Base-by-base conservation (phyloP, 2,888 invertebrate species). In the Drepanosiphum platanoidis region DNA sequence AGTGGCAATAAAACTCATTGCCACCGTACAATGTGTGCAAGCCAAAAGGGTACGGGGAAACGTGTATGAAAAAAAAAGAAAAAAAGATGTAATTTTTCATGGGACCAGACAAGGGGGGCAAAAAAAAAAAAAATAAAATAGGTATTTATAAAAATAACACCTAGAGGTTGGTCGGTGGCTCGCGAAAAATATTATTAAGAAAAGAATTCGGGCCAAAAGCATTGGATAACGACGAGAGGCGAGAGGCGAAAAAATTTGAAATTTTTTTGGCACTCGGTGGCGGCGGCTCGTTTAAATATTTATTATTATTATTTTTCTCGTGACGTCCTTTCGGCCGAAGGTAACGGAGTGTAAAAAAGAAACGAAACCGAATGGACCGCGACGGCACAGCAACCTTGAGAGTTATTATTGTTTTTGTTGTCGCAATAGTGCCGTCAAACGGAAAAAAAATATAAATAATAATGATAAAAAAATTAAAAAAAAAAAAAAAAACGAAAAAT, bases 121-220 rank as follows among this genome's bases (percentile, higher is more conserved):
- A 61, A 61, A n/a, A 1, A 61, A 27, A 61, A n/a, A n/a, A n/a
- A n/a, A n/a, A n/a, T n/a, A n/a, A n/a, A n/a, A n/a, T n/a, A n/a
- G n/a, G n/a, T n/a, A n/a, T 61, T 30, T 32, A 68, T 46, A 80
- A 80, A 80, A 80, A 80, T 32, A 80, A 80, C 68, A 68, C 46
- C 46, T 46, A 46, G n/a, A n/a, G n/a, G n/a, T n/a, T n/a, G 46
- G 77, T 78, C 64, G n/a, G 39, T 30, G 77, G 77, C 30, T 39
- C 30, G n/a, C 18, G 79, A 80, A 66, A 64, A 64, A 66, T 42
- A 66, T 8, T 15, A 79, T 34, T 46, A 46, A 32, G 46, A 80
- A 80, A 32, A 52, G 7, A 68, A 58, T 52, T 32, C 32, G 34
- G 68, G 79, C 79, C 79, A 80, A 52, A 42, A 80, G n/a, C 5